phyloP scores from a whole-genome alignment of 2,888 invertebrate genomes.

The Nomada ferruginata region DNA sequence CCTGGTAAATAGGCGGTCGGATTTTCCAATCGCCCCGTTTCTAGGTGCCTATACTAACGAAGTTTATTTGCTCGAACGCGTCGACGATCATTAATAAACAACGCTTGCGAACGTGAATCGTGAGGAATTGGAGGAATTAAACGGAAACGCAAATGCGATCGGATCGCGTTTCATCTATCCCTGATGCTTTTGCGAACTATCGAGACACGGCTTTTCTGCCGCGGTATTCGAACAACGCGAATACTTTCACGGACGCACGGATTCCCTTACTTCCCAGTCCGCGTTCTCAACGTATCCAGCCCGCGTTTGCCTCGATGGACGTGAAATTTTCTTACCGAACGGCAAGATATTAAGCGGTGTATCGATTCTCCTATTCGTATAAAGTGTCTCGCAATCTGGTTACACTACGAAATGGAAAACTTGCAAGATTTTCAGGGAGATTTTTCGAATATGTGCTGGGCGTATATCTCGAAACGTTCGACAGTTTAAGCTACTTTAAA shows the following conservation, averaged over 20 bases:
- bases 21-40: slow-evolving; percentile 27
- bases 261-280: slow-evolving; percentile 37
- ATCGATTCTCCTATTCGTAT: background rate
- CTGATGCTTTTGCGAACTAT: background rate
- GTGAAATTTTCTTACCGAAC: slow-evolving; percentile 20
- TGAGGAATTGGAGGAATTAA: background rate
- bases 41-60: slow-evolving; percentile 29
- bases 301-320: slow-evolving; percentile 27
- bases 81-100: slow-evolving; percentile 13
- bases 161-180: background rate
- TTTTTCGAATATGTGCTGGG: background rate
- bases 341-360: slow-evolving; percentile 2
- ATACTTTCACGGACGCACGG: slow-evolving; percentile 2
- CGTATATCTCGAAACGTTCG: background rate
- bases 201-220: background rate
- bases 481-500: slow-evolving; percentile 5
- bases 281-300: slow-evolving; percentile 24
- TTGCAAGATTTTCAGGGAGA: background rate
- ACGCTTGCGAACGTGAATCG: background rate
- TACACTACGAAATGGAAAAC: background rate
- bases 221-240: background rate
- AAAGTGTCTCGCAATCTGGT: background rate
- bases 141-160: background rate
- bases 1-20: slow-evolving; percentile 44
- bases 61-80: slow-evolving; percentile 28